Evolutionary conservation across 1,140 invertebrate species (phyloP).

Genomic region (Homarus americanus): DNA sequence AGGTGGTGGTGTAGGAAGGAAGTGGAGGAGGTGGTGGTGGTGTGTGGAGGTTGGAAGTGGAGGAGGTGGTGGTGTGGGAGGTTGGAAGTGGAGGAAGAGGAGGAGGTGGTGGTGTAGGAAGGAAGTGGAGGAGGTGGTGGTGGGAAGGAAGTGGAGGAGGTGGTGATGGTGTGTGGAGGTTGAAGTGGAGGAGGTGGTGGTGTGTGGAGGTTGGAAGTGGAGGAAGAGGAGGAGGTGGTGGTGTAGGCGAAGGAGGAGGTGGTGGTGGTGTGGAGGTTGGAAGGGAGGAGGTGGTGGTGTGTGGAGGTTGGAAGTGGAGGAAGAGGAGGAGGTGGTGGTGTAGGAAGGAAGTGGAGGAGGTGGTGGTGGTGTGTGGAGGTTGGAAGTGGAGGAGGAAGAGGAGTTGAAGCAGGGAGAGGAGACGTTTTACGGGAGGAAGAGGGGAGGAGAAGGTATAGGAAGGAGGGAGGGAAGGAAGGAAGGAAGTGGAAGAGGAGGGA

Average conservation of each 20-base stretch:
- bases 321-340: not conserved
- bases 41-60: not conserved
- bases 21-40: not conserved
- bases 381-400: not conserved
- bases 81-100: not conserved
- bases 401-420: too few species aligned
- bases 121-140: slow-evolving; percentile 70
- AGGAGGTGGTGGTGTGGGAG: not conserved
- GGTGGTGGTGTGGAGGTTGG: not conserved
- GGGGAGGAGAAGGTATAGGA: too few species aligned
- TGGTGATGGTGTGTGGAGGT: not conserved
- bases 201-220: not conserved
- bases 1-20: too few species aligned
- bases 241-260: not conserved
- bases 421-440: not conserved
- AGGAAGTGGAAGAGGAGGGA: not conserved
- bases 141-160: not conserved
- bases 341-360: not conserved
- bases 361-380: not conserved
- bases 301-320: not conserved
- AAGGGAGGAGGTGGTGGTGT: not conserved
- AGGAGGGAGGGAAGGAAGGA: not conserved
- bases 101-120: too few species aligned
- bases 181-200: not conserved
- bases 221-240: not conserved